A percentile compares a stretch with the other conserved stretches of the same genome.
Evolutionary conservation across 2,113 vertebrate species (phyloP).

Genomic region (Pithys albifrons): DNA sequence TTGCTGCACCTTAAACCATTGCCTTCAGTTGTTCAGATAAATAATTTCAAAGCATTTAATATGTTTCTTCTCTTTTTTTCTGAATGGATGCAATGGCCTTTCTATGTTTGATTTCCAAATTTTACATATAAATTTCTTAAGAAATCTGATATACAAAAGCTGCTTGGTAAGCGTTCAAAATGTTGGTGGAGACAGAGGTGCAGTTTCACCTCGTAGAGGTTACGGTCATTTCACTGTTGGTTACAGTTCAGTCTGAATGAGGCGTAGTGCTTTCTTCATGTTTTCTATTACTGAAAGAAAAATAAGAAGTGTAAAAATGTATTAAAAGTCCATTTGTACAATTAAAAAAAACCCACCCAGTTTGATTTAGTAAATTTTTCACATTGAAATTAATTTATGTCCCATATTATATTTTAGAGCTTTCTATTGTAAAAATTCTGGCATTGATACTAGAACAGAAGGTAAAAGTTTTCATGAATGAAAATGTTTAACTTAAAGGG

Average conservation of each 20-base stretch:
- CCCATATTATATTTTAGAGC: background rate
- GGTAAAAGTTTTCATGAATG: background rate
- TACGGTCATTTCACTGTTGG: background rate
- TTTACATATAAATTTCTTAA: background rate
- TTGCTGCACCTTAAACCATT: background rate
- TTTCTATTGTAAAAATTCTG: background rate
- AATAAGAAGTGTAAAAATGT: background rate
- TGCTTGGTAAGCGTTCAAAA: background rate
- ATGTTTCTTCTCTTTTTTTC: background rate
- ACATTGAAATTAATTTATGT: background rate
- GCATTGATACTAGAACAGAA: background rate
- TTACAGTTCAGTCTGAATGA: constrained; percentile 76
- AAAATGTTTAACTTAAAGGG: background rate
- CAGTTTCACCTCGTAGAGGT: background rate
- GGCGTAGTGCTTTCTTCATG: constrained; percentile 80
- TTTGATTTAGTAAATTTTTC: background rate
- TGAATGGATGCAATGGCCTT: background rate
- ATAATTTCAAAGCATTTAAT: background rate
- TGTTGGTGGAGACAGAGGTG: background rate
- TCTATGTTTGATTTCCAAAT: background rate
- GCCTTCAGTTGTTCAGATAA: background rate
- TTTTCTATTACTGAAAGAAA: constrained; percentile 77
- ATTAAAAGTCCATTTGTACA: background rate
- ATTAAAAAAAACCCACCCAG: background rate
- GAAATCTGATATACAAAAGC: background rate